Base-by-base conservation (phyloP, 2,888 invertebrate species). In the Crossocerus cetratus region DNA sequence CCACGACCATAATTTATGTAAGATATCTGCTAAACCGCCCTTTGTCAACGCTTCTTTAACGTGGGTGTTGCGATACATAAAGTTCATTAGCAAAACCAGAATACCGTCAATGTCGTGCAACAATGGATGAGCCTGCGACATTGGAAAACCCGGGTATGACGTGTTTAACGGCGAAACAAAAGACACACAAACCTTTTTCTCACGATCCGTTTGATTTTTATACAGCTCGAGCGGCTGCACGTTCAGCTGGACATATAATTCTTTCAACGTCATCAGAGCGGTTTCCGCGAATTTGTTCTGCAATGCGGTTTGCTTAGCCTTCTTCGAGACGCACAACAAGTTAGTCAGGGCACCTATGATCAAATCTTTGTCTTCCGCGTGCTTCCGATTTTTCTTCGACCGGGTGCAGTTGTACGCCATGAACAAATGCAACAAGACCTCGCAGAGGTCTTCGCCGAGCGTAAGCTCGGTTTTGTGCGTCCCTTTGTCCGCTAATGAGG, bases 1-100 rank as follows among this genome's bases (percentile, higher is more conserved):
- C 94, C 94, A 94, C 2, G 92, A 91, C 94, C 95, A 95, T 80
- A 94, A 89, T 78, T 94, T 93, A 83, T 93, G 93, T 13, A 94
- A 85, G 0, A 93, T 91, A 74, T 93, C 92, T 0, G 93, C 92
- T 32, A 94, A 86, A 64, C 92, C 92, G 49, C 91, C 90, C 22
- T 92, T 91, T 0, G 93, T 92, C 32, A 93, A 92, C 43, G 90
- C 89, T 20, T 91, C 91, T 85, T 95, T 95, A 0, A 93, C 93
- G 0, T 89, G 70, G 1, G 82, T 79, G 83, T 92, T 92, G 16
- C 92, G 91, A 58, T 92, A 85, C 92, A 94, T 92, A 69, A 93
- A 92, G 85, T 94, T 93, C 77, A 92, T 93, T 32, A 93, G 88
- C 22, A 94, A 82, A 1, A 91, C 91, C 13, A 94, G 88, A 21